Conservation (phyloP, 2,888 invertebrate species). For the Eucera pruinosa region DNA sequence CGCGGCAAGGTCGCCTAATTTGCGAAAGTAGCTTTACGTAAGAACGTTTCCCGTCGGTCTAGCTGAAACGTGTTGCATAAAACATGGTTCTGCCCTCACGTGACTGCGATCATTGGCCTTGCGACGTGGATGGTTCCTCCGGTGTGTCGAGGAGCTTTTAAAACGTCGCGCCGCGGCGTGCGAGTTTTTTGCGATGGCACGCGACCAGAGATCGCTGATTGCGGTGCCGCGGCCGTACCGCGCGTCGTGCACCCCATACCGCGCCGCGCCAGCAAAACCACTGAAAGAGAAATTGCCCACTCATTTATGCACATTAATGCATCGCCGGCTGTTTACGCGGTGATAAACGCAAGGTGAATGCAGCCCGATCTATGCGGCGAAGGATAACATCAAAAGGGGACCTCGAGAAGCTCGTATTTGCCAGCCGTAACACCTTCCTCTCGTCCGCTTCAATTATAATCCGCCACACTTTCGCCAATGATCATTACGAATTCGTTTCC, state of each 20-base stretch:
- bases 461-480: background rate
- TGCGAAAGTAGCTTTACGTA: constrained; percentile 43
- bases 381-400: constrained; percentile 7
- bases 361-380: constrained; percentile 26
- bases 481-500: background rate
- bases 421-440: background rate
- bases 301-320: constrained; percentile 47
- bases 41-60: background rate
- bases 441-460: background rate
- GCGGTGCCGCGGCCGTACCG: no score
- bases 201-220: constrained; percentile 55
- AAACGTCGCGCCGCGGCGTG: background rate
- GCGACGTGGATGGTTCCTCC: constrained; percentile 1
- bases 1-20: constrained; percentile 15
- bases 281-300: constrained; percentile 44
- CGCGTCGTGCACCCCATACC: no score
- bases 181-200: constrained; percentile 41
- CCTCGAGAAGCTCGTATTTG: background rate
- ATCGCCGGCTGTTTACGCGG: constrained; percentile 46
- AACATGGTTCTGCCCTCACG: constrained; percentile 37
- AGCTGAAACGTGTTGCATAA: constrained; percentile 35
- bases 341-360: constrained; percentile 52
- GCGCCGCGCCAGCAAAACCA: no score
- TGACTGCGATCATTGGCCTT: constrained; percentile 51
- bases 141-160: constrained; percentile 4